Evolutionary conservation across 92 coral and sea anemone species (phyloP).

Genomic region (Actinernus sp.): DNA sequence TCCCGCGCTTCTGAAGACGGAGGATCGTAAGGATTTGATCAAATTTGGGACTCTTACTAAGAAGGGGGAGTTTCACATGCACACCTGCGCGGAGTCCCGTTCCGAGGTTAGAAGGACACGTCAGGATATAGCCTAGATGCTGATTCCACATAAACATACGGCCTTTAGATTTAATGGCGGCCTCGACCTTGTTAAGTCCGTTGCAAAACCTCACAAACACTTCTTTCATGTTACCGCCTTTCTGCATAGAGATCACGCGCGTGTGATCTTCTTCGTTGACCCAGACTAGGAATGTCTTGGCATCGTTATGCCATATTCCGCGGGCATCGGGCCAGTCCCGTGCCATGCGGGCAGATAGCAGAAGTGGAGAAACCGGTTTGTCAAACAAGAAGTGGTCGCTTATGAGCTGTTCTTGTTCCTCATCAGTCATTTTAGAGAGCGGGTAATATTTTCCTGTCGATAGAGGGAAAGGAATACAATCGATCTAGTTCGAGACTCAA

Average conservation of each 20-base stretch:
- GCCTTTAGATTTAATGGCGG: conserved; percentile 86
- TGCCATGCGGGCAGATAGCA: conserved; percentile 94
- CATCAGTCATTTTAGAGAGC: conserved; percentile 88
- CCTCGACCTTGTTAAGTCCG: conserved; percentile 86
- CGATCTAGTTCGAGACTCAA: no score
- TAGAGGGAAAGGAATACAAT: no score
- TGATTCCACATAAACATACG: conserved; percentile 92
- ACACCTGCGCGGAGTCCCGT: conserved; percentile 79
- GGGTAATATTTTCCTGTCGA: conserved; percentile 95
- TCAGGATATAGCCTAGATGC: conserved; percentile 86
- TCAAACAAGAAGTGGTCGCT: no score
- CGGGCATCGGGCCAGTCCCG: no score
- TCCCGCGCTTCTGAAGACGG: conserved; percentile 94
- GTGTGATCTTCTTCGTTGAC: no score
- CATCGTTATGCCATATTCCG: conserved; percentile 94
- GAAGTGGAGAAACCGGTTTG: conserved; percentile 93
- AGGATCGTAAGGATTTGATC: conserved; percentile 55
- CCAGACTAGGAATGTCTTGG: no score
- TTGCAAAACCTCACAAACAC: conserved; percentile 94
- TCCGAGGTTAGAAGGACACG: conserved; percentile 94
- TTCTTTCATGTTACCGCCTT: no score
- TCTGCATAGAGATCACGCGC: no score
- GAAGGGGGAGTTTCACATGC: conserved; percentile 84
- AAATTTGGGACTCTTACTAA: conserved; percentile 74
- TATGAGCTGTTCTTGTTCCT: no score